Conservation (phyloP, 2,113 vertebrate species). For the Eurypyga helias region DNA sequence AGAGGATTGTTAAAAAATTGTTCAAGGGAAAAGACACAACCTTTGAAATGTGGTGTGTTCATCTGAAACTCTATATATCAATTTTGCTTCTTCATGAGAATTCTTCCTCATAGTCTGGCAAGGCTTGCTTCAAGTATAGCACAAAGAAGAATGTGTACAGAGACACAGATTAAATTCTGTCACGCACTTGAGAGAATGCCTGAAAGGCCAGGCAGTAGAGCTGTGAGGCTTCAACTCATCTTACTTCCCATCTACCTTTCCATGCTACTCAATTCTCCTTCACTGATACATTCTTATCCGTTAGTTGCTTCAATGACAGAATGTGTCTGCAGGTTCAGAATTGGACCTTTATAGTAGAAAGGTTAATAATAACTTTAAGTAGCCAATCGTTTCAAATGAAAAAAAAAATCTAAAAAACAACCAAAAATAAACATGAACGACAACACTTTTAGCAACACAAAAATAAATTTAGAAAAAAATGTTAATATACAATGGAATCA, state of each 20-base stretch:
- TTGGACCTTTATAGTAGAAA: background rate
- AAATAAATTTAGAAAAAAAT: background rate
- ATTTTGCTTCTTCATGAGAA: background rate
- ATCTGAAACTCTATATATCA: background rate
- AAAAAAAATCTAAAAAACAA: background rate
- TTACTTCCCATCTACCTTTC: background rate
- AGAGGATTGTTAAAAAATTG: background rate
- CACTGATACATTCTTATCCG: background rate
- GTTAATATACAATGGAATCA: background rate
- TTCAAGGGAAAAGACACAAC: background rate
- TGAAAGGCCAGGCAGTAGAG: background rate
- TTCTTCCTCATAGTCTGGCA: background rate
- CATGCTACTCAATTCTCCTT: background rate
- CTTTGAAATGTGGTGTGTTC: background rate
- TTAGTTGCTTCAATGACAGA: background rate
- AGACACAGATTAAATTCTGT: background rate
- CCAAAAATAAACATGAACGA: fast-evolving
- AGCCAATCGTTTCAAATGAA: background rate
- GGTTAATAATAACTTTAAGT: background rate
- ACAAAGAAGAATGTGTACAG: background rate
- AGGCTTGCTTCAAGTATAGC: background rate
- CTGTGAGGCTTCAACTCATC: background rate
- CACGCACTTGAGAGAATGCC: background rate
- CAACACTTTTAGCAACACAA: background rate
- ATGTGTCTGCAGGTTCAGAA: background rate